A percentile compares a stretch with the other conserved stretches of the same genome.
phyloP scores from a whole-genome alignment of 2,888 invertebrate species.

The Thelaira solivaga region DNA sequence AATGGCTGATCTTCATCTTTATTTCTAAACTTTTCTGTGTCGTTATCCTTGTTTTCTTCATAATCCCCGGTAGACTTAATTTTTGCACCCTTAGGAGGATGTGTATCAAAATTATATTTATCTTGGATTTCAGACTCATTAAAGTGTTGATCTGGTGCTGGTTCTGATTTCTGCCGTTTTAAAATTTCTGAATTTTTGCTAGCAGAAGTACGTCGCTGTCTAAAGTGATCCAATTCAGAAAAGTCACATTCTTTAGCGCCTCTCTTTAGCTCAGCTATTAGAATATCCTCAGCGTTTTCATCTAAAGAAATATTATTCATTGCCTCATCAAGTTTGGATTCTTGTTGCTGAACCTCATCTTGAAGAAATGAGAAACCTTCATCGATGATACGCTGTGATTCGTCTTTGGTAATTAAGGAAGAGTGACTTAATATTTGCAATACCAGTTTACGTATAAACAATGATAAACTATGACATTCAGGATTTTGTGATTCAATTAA shows the following conservation, averaged over 20 bases:
- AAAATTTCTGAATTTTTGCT: slow-evolving; percentile 63
- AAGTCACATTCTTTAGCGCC: slow-evolving; percentile 70
- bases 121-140: slow-evolving; percentile 20
- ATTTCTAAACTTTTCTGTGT: slow-evolving; percentile 64
- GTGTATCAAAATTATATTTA: slow-evolving; percentile 73
- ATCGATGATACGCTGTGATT: slow-evolving; percentile 72
- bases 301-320: slow-evolving; percentile 73
- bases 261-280: slow-evolving; percentile 75
- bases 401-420: slow-evolving; percentile 71
- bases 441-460: slow-evolving; percentile 90
- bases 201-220: slow-evolving; percentile 70
- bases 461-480: slow-evolving; percentile 88
- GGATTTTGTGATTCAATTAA: slow-evolving; percentile 92
- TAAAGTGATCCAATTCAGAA: slow-evolving; percentile 69
- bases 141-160: slow-evolving; percentile 61
- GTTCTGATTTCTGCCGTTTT: slow-evolving; percentile 75
- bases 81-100: slow-evolving; percentile 72
- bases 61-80: slow-evolving; percentile 64
- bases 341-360: slow-evolving; percentile 74
- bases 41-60: slow-evolving; percentile 69
- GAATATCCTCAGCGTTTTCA: slow-evolving; percentile 75
- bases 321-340: slow-evolving; percentile 72
- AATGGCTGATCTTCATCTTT: slow-evolving; percentile 63
- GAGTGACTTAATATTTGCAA: slow-evolving; percentile 89
- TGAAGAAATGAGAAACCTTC: slow-evolving; percentile 74